Base-by-base conservation (phyloP, 2,888 invertebrate species). In the Griposia aprilina region DNA sequence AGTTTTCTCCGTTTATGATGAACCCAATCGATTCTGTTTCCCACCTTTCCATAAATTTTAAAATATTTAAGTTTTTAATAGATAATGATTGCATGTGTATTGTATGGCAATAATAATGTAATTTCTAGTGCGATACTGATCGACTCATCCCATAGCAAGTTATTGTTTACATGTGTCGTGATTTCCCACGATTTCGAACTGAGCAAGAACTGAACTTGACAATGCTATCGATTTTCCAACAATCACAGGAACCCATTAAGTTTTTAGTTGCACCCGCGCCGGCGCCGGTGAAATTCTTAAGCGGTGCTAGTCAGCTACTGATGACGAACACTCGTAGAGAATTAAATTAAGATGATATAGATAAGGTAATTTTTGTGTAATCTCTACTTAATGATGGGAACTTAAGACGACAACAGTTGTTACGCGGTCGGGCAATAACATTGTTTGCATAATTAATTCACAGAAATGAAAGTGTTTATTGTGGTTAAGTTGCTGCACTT, bases 151-250 rank as follows among this genome's bases (percentile, higher is more conserved):
- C 82, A 89, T 88, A 86, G 84, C 68, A 45, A 67, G 67, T 76
- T 67, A 93, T 93, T 94, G 92, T 93, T 89, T 83, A 78, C 86
- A 87, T 87, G 87, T 90, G 90, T 88, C 83, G 80, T 74, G 80
- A 74, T 86, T 93, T 95, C 96, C 83, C 96, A 95, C 95, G 95
- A 93, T 95, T 95, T 95, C 95, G 89, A 93, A 91, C 79, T 80
- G 83, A 85, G 88, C 90, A 91, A 91, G 90, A 91, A 91, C 82
- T 84, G 88, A 90, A 90, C 89, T 89, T 90, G 88, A 93, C 92
- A 94, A 92, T 94, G 89, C 83, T 82, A 89, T 88, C 90, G 90
- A 92, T 93, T 89, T 90, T 87, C 84, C 84, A 87, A 89, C 87
- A 89, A 87, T 88, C 86, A 76, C 81, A 89, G 90, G 90, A 89